phyloP scores from a whole-genome alignment of 2,113 vertebrate genomes.

The Elgaria multicarinata region DNA sequence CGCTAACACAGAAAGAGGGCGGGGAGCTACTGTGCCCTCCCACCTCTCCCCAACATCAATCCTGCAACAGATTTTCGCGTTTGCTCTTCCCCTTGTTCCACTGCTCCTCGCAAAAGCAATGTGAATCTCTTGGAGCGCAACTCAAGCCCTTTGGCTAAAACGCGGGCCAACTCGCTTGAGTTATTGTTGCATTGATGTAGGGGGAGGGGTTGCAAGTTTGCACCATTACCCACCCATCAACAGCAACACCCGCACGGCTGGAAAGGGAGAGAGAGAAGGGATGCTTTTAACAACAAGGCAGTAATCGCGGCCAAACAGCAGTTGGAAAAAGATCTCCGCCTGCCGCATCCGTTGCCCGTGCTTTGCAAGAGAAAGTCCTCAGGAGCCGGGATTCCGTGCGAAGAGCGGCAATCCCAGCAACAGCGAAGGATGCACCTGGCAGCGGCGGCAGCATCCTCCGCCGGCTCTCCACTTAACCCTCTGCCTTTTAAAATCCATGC shows the following conservation, averaged over 20 bases:
- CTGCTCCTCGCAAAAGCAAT: not conserved
- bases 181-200: not conserved
- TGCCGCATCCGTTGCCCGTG: no score
- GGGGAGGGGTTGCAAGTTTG: not conserved
- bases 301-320: not conserved
- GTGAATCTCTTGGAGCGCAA: not conserved
- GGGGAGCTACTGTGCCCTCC: not conserved
- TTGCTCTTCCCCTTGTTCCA: not conserved
- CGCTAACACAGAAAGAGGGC: not conserved
- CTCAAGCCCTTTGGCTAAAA: not conserved
- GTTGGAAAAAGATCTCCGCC: not conserved
- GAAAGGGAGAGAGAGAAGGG: no score
- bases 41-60: not conserved
- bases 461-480: constrained; percentile 6
- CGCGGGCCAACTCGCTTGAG: not conserved
- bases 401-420: not conserved
- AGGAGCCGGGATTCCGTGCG: not conserved
- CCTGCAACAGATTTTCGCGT: not conserved
- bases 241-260: not conserved
- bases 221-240: no score
- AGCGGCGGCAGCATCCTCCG: constrained; percentile 7
- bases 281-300: no score
- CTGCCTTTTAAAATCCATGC: not conserved
- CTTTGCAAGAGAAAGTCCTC: not conserved
- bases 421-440: not conserved